Conservation (phyloP, 2,113 vertebrate genomes). For the Colossoma macropomum region DNA sequence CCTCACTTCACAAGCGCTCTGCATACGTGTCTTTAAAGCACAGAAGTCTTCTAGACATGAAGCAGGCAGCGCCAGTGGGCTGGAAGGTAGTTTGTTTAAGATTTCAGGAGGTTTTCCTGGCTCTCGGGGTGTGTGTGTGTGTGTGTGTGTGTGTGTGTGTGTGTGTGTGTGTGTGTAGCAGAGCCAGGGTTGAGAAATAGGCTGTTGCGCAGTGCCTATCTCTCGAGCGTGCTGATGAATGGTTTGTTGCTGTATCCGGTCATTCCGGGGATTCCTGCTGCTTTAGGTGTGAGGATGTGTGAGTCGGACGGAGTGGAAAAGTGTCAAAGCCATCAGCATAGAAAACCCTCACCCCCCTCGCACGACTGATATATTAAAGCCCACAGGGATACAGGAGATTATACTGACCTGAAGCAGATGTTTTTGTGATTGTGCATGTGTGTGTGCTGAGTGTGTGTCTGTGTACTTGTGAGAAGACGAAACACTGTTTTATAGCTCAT, state of each 20-base stretch:
- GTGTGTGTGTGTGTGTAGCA: background rate
- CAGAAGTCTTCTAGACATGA: constrained; percentile 26
- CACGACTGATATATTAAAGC: constrained; percentile 23
- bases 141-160: background rate
- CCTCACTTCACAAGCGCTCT: background rate
- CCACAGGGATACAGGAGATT: constrained; percentile 12
- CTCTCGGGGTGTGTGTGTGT: too few relatives aligned
- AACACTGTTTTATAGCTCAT: background rate
- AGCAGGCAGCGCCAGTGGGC: constrained; percentile 19
- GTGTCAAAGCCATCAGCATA: constrained; percentile 30
- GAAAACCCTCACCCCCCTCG: background rate
- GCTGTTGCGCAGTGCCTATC: background rate
- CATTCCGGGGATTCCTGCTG: constrained; percentile 41
- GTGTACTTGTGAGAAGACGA: background rate
- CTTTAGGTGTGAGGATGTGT: constrained; percentile 22
- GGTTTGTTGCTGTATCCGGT: constrained; percentile 18
- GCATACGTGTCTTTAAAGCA: background rate
- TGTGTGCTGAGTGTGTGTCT: constrained; percentile 12
- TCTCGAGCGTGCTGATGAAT: constrained; percentile 21
- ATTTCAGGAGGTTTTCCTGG: constrained; percentile 25
- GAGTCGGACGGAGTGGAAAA: constrained; percentile 26
- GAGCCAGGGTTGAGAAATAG: constrained; percentile 2
- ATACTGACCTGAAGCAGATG: constrained; percentile 41
- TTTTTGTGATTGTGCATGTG: background rate
- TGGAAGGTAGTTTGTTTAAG: constrained; percentile 47